phyloP scores from a whole-genome alignment of 2,888 invertebrate genomes.

The Idaea dimidiata region DNA sequence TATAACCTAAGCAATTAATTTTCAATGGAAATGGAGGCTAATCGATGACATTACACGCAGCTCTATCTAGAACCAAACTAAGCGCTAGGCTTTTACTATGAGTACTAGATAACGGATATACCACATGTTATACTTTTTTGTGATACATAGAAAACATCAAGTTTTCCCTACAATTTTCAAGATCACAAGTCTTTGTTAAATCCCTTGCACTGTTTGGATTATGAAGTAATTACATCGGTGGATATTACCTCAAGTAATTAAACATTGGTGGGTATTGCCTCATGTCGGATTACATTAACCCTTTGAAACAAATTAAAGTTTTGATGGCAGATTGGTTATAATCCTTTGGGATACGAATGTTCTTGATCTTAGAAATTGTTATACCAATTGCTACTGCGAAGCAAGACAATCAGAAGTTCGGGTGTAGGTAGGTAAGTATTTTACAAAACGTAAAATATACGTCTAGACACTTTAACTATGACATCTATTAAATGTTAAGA shows the following conservation, averaged over 20 bases:
- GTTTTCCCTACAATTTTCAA: conserved; percentile 13
- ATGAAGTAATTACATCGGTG: conserved; percentile 22
- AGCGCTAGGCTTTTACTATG: too few relatives aligned
- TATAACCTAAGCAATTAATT: too few relatives aligned
- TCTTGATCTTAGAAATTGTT: conserved; percentile 4
- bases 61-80: too few relatives aligned
- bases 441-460: background rate
- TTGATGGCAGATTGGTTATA: conserved; percentile 27
- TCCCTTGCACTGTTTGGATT: conserved; percentile 25
- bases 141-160: background rate
- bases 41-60: too few relatives aligned
- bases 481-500: too few relatives aligned
- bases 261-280: conserved; percentile 13
- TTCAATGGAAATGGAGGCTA: too few relatives aligned
- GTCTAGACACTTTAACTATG: too few relatives aligned
- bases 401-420: background rate
- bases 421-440: background rate
- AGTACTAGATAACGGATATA: too few relatives aligned
- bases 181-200: conserved; percentile 4
- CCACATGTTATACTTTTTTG: too few relatives aligned
- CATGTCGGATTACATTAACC: conserved; percentile 14
- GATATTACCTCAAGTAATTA: conserved; percentile 1
- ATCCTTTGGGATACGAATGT: conserved; percentile 23
- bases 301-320: conserved; percentile 30
- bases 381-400: background rate